Conservation (phyloP, 1,140 invertebrate genomes). For the Prorops nasuta region DNA sequence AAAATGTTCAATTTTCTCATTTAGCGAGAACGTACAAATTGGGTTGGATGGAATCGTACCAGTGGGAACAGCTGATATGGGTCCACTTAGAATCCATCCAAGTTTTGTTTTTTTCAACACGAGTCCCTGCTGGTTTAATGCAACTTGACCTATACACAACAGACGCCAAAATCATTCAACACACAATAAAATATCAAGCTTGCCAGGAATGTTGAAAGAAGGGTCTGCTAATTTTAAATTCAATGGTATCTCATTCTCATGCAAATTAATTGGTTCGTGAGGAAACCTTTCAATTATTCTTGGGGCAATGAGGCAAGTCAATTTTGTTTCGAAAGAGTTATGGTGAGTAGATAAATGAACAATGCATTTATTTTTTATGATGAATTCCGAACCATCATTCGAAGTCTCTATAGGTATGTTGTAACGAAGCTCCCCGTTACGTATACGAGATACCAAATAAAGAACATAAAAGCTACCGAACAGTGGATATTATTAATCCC, state of each 20-base stretch:
- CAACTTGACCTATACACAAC: slow-evolving; percentile 5
- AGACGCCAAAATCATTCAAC: background rate
- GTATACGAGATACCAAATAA: too few relatives aligned
- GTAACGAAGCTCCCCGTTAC: too few relatives aligned
- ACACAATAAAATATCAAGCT: slow-evolving; percentile 7
- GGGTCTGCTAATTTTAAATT: slow-evolving; percentile 16
- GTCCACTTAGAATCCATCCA: slow-evolving; percentile 9
- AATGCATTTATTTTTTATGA: background rate
- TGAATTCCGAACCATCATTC: background rate
- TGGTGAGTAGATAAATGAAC: background rate
- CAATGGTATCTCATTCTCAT: background rate
- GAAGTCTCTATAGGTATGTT: background rate
- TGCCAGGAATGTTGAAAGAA: background rate
- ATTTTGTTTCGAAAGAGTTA: background rate
- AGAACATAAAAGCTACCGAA: too few relatives aligned
- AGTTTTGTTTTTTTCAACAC: slow-evolving; percentile 8
- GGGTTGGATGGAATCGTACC: background rate
- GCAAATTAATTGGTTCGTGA: background rate
- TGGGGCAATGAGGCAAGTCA: slow-evolving; percentile 3
- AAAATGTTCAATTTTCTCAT: too few relatives aligned
- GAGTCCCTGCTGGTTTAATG: background rate
- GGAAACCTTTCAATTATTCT: slow-evolving; percentile 5
- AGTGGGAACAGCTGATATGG: background rate
- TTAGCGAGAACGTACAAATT: too few relatives aligned
- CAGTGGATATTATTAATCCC: too few relatives aligned